phyloP scores from a whole-genome alignment of 2,113 vertebrate genomes.

The Zapornia atra region DNA sequence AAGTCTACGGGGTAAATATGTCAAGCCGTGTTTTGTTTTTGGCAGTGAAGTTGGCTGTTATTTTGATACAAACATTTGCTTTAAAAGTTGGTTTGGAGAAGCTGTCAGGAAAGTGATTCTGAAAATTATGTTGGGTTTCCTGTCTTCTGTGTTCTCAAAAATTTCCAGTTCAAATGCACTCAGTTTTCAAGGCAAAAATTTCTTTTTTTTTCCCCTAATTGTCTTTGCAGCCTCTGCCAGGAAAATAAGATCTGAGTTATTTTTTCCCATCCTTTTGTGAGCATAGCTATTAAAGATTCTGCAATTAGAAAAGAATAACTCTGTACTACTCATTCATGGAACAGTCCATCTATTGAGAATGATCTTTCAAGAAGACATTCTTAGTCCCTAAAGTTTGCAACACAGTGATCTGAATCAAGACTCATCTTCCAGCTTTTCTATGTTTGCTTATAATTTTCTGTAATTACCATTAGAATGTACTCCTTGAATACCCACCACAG shows the following conservation, averaged over 20 bases:
- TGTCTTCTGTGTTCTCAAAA: not conserved
- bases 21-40: not conserved
- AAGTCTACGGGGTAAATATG: slow-evolving; percentile 60
- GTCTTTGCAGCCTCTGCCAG: not conserved
- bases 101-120: not conserved
- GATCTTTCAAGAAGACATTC: not conserved
- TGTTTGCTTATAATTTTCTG: not conserved
- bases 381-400: not conserved
- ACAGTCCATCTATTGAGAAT: not conserved
- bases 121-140: not conserved
- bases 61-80: not conserved
- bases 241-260: not conserved
- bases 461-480: not conserved
- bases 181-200: not conserved
- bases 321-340: not conserved
- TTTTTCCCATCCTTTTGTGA: slow-evolving; percentile 34
- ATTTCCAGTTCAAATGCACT: not conserved
- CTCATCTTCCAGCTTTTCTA: not conserved
- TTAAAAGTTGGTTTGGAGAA: not conserved
- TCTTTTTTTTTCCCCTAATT: not conserved
- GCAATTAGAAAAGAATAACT: not conserved
- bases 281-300: not conserved
- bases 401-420: not conserved
- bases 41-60: not conserved
- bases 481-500: not conserved